Conservation (phyloP, 2,888 invertebrate species). For the Drosophila vallismaia region DNA sequence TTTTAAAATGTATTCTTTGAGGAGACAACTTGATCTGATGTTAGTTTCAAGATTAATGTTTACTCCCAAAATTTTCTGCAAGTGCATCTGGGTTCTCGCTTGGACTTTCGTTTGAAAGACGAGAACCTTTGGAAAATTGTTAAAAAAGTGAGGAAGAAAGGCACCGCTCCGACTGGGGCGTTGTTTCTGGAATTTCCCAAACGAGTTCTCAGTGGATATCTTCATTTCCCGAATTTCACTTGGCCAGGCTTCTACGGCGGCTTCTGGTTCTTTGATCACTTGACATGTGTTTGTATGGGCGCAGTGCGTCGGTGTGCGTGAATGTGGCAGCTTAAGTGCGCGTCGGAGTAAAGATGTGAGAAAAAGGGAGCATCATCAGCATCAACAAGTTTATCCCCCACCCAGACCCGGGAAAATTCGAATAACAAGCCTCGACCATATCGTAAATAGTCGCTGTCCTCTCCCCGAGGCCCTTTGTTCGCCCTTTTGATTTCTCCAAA, state of each 20-base stretch:
- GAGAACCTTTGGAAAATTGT: constrained; percentile 64
- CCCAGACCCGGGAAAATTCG: constrained; percentile 9
- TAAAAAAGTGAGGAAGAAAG: constrained; percentile 47
- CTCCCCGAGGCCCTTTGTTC: constrained; percentile 44
- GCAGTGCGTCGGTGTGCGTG: constrained; percentile 24
- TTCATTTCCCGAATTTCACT: constrained; percentile 60
- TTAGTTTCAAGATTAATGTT: too few relatives aligned
- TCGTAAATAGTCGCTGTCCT: constrained; percentile 61
- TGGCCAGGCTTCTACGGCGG: constrained; percentile 52
- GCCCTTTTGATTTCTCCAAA: constrained; percentile 4
- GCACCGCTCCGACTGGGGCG: constrained; percentile 63
- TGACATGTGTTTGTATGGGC: constrained; percentile 48
- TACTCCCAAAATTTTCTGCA: background rate
- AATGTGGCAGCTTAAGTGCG: constrained; percentile 56
- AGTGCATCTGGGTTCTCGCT: constrained; percentile 5
- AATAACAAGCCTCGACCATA: constrained; percentile 56
- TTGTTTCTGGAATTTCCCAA: constrained; percentile 62
- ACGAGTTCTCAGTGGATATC: constrained; percentile 55
- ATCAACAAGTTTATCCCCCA: constrained; percentile 47
- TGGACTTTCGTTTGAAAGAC: constrained; percentile 68
- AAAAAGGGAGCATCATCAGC: constrained; percentile 65
- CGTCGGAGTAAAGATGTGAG: constrained; percentile 71
- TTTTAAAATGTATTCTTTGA: too few relatives aligned
- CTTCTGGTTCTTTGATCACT: constrained; percentile 65
- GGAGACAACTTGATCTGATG: too few relatives aligned